Base-by-base conservation (phyloP, 2,797 vertebrate species). In the Karalla daura region DNA sequence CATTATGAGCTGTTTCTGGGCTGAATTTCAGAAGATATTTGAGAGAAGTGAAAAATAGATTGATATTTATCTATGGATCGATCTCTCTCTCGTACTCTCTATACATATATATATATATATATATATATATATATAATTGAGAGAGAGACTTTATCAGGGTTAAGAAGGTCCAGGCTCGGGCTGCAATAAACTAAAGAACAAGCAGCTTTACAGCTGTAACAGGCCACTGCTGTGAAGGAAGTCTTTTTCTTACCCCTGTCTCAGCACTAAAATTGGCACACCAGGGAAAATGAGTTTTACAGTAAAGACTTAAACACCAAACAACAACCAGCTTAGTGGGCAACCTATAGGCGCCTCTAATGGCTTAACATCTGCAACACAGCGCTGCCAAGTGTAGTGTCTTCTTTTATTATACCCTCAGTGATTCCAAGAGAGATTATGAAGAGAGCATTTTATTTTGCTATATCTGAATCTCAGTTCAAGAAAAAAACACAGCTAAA, bases 281-380 rank as follows among this genome's bases (percentile, higher is more conserved):
- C 3, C 17, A 1, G 4, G 8, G 37, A 23, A 35, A 51, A 65
- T 32, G 0, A 33, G 5, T 63, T 74, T 56, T 37, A 32, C 1
- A 11, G 41, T 30, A 52, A 59, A 64, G 46, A 25, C 14, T 46
- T 49, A 49, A 49, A 65, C 54, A 43, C 21, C 23, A 20, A 18
- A 18, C 14, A 61, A 58, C 23, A 53, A 9, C 5, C 11, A 32
- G 52, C 7, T 52, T 62, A 53, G 46, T 36, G 9, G 15, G 36
- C 18, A 27, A 40, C 20, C 8, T 27, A 30, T 44, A 53, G 14
- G 37, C 24, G 62, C 10, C 15, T 46, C 11, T 37, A 18, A 18
- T 52, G 35, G 49, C 53, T 72, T 33, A 39, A 51, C 27, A 4
- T 54, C 27, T 13, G 41, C 33, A 7, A 13, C 39, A 40, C 3